These are phyloP conservation scores for Barypeithes pellucidus DNA, from an alignment of 2,888 invertebrate species.

Conservation along the genomic window DNA sequence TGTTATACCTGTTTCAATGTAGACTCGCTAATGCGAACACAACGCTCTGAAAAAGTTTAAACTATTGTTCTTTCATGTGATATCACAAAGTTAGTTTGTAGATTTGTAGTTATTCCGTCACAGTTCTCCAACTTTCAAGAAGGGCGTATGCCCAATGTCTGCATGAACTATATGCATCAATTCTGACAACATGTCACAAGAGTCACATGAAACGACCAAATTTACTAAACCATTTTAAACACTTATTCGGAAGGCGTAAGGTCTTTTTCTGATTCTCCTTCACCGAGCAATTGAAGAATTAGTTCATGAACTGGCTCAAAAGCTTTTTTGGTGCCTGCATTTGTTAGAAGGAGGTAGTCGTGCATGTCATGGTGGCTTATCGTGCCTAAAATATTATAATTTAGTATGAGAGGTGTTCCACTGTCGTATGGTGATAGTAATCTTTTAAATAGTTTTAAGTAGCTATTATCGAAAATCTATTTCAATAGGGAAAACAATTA, in stretches of 20 bases:
- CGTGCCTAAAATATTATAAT: constrained; percentile 69
- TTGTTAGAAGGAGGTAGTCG: constrained; percentile 91
- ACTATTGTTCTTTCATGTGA: too few relatives aligned
- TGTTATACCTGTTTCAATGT: too few relatives aligned
- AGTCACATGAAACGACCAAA: neutral
- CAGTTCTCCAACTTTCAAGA: neutral
- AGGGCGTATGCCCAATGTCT: too few relatives aligned
- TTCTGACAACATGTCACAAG: neutral
- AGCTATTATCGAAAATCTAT: too few relatives aligned
- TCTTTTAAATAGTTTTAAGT: too few relatives aligned
- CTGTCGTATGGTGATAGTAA: neutral
- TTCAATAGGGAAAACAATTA: too few relatives aligned
- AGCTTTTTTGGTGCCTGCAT: constrained; percentile 89
- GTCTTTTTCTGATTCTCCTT: constrained; percentile 84
- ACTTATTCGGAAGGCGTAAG: constrained; percentile 81
- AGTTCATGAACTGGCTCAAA: constrained; percentile 90
- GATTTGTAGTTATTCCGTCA: neutral
- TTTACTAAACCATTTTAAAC: neutral
- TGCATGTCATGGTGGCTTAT: constrained; percentile 94
- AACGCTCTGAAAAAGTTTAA: too few relatives aligned
- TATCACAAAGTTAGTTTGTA: too few relatives aligned
- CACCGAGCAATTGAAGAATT: constrained; percentile 83
- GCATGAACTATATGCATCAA: neutral
- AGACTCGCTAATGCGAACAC: too few relatives aligned
- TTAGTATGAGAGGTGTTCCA: too few relatives aligned